Evolutionary conservation across 2,888 invertebrate genomes (phyloP).

Genomic region (Sinhomidia bicolor): DNA sequence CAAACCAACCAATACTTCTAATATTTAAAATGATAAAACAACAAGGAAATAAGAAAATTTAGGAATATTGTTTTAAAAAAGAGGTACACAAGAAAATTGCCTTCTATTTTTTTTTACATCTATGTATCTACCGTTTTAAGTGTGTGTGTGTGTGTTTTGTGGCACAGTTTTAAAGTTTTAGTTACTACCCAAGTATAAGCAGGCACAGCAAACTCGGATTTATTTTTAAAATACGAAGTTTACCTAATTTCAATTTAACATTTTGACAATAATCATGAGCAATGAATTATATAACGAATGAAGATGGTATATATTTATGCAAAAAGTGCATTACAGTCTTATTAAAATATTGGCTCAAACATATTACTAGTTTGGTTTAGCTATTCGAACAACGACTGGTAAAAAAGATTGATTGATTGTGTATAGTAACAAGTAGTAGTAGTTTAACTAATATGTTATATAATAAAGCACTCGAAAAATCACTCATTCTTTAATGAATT

Average conservation of each 20-base stretch:
- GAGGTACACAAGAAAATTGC: slow-evolving; percentile 10
- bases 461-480: slow-evolving; percentile 23
- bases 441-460: neutral
- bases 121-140: too few species aligned
- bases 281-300: slow-evolving; percentile 34
- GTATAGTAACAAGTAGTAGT: slow-evolving; percentile 13
- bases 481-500: slow-evolving; percentile 49
- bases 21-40: neutral
- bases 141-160: too few species aligned
- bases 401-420: slow-evolving; percentile 40
- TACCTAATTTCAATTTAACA: neutral
- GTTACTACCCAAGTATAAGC: neutral
- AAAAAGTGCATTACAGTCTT: slow-evolving; percentile 64
- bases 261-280: slow-evolving; percentile 44
- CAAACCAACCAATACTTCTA: slow-evolving; percentile 21
- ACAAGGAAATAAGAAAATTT: slow-evolving; percentile 6
- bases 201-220: slow-evolving; percentile 24
- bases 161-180: slow-evolving; percentile 4
- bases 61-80: neutral
- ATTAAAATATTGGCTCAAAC: slow-evolving; percentile 61
- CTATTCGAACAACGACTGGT: slow-evolving; percentile 61
- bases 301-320: slow-evolving; percentile 25
- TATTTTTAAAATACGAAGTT: too few species aligned
- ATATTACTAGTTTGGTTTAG: slow-evolving; percentile 58
- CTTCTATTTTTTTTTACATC: neutral